Percentiles rank a stretch among this genome's conserved stretches.
Conservation (phyloP, 2,113 vertebrate genomes). For the Hippocampus mohnikei region DNA sequence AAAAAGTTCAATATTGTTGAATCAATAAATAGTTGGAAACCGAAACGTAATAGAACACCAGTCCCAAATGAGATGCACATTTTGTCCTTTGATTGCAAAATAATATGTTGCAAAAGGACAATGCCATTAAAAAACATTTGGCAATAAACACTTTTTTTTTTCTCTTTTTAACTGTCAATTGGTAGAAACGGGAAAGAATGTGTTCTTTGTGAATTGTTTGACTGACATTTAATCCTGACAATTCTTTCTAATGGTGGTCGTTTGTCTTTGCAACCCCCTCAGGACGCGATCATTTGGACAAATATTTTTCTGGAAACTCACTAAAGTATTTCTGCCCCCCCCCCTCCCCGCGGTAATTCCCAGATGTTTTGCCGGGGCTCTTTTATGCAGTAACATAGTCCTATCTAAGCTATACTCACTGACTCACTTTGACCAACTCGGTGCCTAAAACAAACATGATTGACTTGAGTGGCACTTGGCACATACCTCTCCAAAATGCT, state of each 20-base stretch:
- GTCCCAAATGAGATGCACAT: background rate
- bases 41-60: background rate
- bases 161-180: background rate
- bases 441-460: slow-evolving; percentile 30
- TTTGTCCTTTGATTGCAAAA: background rate
- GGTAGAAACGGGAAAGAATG: background rate
- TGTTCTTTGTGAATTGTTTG: background rate
- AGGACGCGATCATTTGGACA: slow-evolving; percentile 51
- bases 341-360: background rate
- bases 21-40: background rate
- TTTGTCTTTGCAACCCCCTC: slow-evolving; percentile 44
- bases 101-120: background rate
- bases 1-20: background rate
- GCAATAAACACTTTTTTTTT: background rate
- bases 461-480: slow-evolving; percentile 1
- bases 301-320: slow-evolving; percentile 57
- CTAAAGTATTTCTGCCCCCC: slow-evolving; percentile 18
- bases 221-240: slow-evolving; percentile 4
- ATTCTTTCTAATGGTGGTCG: slow-evolving; percentile 53
- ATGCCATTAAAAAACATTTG: background rate
- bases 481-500: background rate
- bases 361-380: slow-evolving; percentile 20
- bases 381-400: slow-evolving; percentile 22
- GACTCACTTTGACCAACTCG: slow-evolving; percentile 37
- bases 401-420: slow-evolving; percentile 47